A percentile compares a stretch with the other conserved stretches of the same genome.
These are phyloP conservation scores for Eupithecia abbreviata DNA, from an alignment of 2,888 invertebrate genomes.

Conservation along the genomic window DNA sequence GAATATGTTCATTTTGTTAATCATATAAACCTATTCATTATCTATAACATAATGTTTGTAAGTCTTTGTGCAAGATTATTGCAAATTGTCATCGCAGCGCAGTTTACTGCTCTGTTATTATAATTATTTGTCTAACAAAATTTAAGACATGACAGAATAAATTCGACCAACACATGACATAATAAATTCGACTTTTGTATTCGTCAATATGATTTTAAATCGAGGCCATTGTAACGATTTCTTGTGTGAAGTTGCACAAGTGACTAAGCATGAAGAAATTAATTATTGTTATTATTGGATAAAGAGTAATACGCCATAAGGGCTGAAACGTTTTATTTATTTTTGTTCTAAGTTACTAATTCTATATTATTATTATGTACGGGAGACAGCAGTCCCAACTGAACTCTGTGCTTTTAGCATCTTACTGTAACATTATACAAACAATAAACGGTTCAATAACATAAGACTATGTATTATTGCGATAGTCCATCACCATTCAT, in stretches of 20 bases:
- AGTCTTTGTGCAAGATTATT: constrained; percentile 13
- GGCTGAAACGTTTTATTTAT: constrained; percentile 81
- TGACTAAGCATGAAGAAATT: constrained; percentile 78
- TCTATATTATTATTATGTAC: constrained; percentile 68
- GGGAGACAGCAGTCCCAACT: constrained; percentile 71
- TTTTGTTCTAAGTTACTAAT: constrained; percentile 80
- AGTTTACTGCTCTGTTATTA: constrained; percentile 24
- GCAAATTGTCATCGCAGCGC: constrained; percentile 17
- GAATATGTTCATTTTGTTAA: constrained; percentile 18
- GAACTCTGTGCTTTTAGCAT: constrained; percentile 78
- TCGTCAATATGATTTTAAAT: constrained; percentile 72
- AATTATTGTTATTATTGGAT: constrained; percentile 63
- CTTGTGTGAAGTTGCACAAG: constrained; percentile 77
- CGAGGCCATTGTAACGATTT: constrained; percentile 80
- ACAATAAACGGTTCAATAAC: constrained; percentile 69
- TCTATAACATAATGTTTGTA: constrained; percentile 25
- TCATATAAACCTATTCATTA: constrained; percentile 22
- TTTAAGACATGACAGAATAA: constrained; percentile 22
- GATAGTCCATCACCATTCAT: constrained; percentile 7
- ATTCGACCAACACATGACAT: constrained; percentile 3
- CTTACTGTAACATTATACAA: constrained; percentile 74
- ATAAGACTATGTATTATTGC: constrained; percentile 22
- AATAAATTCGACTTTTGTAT: constrained; percentile 44
- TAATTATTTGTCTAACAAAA: neutral
- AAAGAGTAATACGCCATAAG: constrained; percentile 66